Conservation (phyloP, 2,113 vertebrate species). For the Malurus cyaneus region DNA sequence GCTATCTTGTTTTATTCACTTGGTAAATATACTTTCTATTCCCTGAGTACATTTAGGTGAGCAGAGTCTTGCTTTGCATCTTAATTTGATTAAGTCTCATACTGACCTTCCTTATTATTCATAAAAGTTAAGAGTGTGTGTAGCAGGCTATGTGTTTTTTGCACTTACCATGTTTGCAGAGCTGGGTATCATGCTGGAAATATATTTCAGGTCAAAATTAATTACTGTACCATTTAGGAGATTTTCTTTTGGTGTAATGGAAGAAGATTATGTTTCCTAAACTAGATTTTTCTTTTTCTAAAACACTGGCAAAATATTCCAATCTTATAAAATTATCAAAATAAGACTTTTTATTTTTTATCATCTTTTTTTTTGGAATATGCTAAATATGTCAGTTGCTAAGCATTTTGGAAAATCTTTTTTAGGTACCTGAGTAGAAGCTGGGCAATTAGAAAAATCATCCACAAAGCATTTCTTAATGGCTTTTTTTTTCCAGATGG, state of each 20-base stretch:
- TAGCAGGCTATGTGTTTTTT: neutral
- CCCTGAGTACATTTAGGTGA: neutral
- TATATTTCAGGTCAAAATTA: neutral
- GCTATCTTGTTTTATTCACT: neutral
- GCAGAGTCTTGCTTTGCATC: neutral
- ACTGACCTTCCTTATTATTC: neutral
- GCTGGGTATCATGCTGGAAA: neutral
- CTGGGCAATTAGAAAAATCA: neutral
- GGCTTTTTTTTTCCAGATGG: neutral
- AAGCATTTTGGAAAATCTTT: neutral
- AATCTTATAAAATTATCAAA: neutral
- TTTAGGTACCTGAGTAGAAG: neutral
- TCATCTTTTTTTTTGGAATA: neutral
- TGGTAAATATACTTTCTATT: neutral
- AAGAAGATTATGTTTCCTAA: neutral
- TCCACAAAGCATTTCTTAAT: neutral
- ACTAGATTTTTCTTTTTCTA: neutral
- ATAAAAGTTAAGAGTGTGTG: neutral
- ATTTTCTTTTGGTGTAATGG: neutral
- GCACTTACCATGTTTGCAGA: neutral
- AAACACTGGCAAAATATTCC: neutral
- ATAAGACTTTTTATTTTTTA: no score
- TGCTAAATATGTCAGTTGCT: neutral
- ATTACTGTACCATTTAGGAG: neutral
- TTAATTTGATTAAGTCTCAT: neutral